Evolutionary conservation across 2,113 vertebrate species (phyloP), one percentile per base, ranked within the genome.

Genomic region (Burhinus bistriatus): DNA sequence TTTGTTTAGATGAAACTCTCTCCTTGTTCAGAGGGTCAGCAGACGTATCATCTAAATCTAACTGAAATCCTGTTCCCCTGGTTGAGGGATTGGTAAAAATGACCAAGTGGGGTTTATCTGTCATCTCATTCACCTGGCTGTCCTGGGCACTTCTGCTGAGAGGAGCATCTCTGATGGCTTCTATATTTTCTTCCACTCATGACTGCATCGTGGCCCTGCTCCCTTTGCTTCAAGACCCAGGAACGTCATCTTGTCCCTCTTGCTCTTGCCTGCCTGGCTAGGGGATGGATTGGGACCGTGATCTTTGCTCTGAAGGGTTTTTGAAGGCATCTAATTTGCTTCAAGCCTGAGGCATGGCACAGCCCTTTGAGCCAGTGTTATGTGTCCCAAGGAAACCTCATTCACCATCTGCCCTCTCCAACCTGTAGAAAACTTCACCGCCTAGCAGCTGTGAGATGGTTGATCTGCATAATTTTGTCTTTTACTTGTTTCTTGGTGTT

Each of bases 401-500:
- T 47, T 59, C 36, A 36, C 29, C 15, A 19, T 70, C 45, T 87
- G 66, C 13, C 34, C 16, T 51, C n/a, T 71, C 40, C 65, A 40
- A 4, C 8, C 25, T 75, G 45, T 65, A 36, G 36, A 21, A 19
- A 51, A 71, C 26, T n/a, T 19, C 14, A 42, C 9, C 0, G 0
- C 1, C 1, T 10, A 49, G 59, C 89, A 87, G 55, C 77, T 87
- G 59, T 4, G 29, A 82, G 80, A 36, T 44, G 69, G 45, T 12
- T 55, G 69, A 45, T 55, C 73, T 27, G 40, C 23, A 30, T 32
- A 3, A 36, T 51, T 89, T 36, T 61, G 23, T 45, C 36, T 13
- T 94, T 87, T 11, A 26, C 57, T 69, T 57, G n/a, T 95, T 96
- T 71, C 83, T 78, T 69, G 45, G 45, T 64, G 3, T 42, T 93